These are phyloP conservation scores for Cercocebus atys DNA, from an alignment of 2,113 vertebrate species.

Conservation along the genomic window DNA sequence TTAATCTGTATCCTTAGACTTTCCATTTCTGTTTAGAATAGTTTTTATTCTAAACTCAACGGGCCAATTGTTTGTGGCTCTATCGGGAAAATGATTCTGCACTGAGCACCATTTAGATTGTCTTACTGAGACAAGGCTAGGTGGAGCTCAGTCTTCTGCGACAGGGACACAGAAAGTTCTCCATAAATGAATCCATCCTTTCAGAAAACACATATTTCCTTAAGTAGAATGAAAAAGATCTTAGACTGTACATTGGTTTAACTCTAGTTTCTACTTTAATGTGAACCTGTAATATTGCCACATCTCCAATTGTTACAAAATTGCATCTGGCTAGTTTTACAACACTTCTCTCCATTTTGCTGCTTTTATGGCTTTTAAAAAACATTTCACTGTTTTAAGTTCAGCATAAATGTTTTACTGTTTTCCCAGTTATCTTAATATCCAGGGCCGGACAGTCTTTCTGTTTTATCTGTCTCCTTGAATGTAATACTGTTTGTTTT, in stretches of 20 bases:
- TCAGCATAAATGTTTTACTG: not conserved
- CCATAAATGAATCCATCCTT: not conserved
- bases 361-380: not conserved
- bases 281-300: not conserved
- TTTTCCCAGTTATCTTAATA: slow-evolving; percentile 8
- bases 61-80: not conserved
- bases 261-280: not conserved
- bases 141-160: not conserved
- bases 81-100: not conserved
- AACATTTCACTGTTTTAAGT: not conserved
- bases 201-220: not conserved
- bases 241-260: not conserved
- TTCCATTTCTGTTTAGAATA: slow-evolving; percentile 12
- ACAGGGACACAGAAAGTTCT: not conserved
- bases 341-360: not conserved
- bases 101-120: not conserved
- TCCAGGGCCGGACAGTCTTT: not conserved
- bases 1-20: not conserved
- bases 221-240: not conserved
- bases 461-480: slow-evolving; percentile 18
- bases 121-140: not conserved
- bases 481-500: slow-evolving; percentile 27
- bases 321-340: not conserved
- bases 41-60: slow-evolving; percentile 6
- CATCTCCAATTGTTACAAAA: not conserved